Conservation (phyloP, 2,888 invertebrate species). For the Megamerina dolium region DNA sequence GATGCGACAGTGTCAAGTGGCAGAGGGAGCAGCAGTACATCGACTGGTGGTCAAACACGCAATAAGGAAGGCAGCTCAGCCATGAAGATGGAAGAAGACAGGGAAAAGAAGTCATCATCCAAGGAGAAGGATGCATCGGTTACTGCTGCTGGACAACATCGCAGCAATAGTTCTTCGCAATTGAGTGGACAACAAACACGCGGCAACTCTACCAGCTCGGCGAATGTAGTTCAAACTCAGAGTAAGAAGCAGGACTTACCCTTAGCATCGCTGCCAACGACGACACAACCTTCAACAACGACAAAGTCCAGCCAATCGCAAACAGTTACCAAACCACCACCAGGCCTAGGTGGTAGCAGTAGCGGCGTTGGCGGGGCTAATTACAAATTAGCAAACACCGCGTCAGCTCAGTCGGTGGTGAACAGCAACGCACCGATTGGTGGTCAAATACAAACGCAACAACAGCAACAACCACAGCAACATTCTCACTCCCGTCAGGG, state of each 20-base stretch:
- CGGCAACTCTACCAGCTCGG: neutral
- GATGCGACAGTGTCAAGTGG: conserved; percentile 11
- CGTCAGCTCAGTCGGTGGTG: conserved; percentile 37
- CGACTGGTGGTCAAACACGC: conserved; percentile 12
- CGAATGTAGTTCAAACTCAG: conserved; percentile 2
- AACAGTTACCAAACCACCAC: conserved; percentile 29
- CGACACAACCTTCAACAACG: conserved; percentile 19
- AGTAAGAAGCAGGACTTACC: conserved; percentile 33
- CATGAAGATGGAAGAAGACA: conserved; percentile 50
- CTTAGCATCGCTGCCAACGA: conserved; percentile 25
- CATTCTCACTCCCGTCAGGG: conserved; percentile 11
- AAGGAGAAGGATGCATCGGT: conserved; percentile 36
- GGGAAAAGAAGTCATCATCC: conserved; percentile 31
- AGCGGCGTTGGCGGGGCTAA: conserved; percentile 9
- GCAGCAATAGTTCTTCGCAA: conserved; percentile 27
- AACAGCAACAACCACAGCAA: conserved; percentile 16
- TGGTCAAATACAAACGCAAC: conserved; percentile 49
- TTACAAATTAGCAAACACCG: conserved; percentile 2
- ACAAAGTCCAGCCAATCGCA: conserved; percentile 18
- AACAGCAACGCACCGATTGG: conserved; percentile 36
- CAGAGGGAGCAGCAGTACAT: neutral
- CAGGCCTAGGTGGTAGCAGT: conserved; percentile 28
- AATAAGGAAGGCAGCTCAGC: conserved; percentile 26
- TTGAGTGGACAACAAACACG: conserved; percentile 10
- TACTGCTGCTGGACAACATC: conserved; percentile 15